Percentiles rank a stretch among this genome's conserved stretches.
Conservation (phyloP, 2,797 vertebrate species). For the Picus viridis region DNA sequence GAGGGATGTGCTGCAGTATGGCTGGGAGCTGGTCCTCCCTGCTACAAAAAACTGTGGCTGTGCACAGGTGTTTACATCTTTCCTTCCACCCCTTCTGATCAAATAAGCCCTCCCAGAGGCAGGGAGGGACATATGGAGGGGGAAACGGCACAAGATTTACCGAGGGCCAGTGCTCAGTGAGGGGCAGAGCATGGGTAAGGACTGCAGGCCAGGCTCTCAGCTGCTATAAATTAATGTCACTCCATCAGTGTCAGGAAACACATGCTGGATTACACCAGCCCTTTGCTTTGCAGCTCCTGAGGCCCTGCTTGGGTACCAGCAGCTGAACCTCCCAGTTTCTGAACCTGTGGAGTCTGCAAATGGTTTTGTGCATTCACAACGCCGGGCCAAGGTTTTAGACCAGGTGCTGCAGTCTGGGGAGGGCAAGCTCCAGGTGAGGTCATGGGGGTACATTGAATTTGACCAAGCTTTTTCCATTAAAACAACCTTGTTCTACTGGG, state of each 20-base stretch:
- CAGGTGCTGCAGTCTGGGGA: background rate
- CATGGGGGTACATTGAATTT: too few relatives aligned
- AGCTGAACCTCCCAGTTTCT: background rate
- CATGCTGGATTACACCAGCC: background rate
- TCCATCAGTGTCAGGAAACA: background rate
- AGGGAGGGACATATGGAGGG: background rate
- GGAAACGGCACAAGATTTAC: background rate
- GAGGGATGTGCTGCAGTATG: accelerated
- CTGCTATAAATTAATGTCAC: background rate
- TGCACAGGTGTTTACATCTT: background rate
- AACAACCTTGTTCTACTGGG: background rate
- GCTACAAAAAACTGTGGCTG: background rate
- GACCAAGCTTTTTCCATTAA: background rate
- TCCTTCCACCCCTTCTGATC: background rate
- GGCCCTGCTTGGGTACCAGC: background rate
- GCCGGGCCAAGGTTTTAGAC: background rate
- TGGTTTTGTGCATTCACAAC: background rate
- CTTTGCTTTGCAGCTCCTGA: background rate
- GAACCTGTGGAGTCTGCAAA: background rate
- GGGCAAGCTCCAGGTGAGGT: background rate
- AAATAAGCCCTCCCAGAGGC: background rate
- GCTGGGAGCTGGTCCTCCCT: background rate
- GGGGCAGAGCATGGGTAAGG: background rate
- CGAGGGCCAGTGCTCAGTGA: background rate
- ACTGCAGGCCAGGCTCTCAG: background rate